Percentiles rank a stretch among this genome's conserved stretches.
Conservation (phyloP, 2,888 invertebrate genomes). For the Atrina japonica region DNA sequence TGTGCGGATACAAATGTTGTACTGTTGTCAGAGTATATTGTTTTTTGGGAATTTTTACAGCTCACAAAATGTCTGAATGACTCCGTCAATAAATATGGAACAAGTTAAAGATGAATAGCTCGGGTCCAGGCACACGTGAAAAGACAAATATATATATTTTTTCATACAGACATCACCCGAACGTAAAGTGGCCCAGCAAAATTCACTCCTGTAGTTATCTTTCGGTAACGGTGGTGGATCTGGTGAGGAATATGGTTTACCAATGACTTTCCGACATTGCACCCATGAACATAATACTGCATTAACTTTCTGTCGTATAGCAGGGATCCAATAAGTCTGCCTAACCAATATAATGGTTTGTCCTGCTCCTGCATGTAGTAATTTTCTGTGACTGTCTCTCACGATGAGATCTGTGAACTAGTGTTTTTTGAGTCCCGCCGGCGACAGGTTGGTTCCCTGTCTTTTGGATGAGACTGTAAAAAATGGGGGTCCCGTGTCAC, state of each 20-base stretch:
- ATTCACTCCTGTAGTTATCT: conserved; percentile 3
- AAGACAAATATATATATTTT: conserved; percentile 17
- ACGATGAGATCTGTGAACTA: too few relatives aligned
- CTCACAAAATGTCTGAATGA: conserved; percentile 10
- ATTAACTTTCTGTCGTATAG: background rate
- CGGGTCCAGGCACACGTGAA: conserved; percentile 6
- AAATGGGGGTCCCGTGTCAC: too few relatives aligned
- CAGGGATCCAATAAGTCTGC: conserved; percentile 5
- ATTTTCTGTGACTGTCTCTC: too few relatives aligned
- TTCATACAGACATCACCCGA: background rate
- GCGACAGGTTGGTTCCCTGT: too few relatives aligned
- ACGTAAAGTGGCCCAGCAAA: too few relatives aligned
- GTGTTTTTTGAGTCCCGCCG: too few relatives aligned
- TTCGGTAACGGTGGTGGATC: conserved; percentile 7
- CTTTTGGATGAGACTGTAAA: too few relatives aligned
- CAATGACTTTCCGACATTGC: background rate
- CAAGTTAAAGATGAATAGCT: conserved; percentile 15
- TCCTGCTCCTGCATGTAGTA: background rate
- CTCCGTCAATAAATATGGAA: conserved; percentile 8
- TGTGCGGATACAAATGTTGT: conserved; percentile 18
- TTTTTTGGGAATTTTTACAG: conserved; percentile 6
- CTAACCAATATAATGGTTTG: background rate
- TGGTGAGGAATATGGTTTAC: background rate
- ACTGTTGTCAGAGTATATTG: conserved; percentile 16
- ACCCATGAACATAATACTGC: background rate